phyloP scores from a whole-genome alignment of 2,888 invertebrate genomes.

The Metallyticus violacea region DNA sequence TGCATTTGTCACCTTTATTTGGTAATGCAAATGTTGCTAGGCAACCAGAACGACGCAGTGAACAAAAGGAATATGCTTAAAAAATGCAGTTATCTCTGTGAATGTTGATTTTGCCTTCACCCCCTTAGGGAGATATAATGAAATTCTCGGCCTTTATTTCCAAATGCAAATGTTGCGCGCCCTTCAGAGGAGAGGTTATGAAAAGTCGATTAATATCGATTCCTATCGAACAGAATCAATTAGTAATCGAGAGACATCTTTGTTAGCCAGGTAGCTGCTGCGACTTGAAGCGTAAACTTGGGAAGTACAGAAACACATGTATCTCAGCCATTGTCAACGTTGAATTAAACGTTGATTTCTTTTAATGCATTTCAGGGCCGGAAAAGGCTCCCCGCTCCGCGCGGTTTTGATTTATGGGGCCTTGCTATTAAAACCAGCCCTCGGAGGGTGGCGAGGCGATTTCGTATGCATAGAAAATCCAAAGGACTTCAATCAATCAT shows the following conservation, averaged over 20 bases:
- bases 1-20: neutral
- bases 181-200: neutral
- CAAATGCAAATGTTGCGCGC: neutral
- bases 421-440: neutral
- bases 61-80: neutral
- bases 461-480: conserved; percentile 9
- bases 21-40: neutral
- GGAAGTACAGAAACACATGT: neutral
- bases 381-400: neutral
- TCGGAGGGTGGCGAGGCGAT: neutral
- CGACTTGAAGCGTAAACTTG: neutral
- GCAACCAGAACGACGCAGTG: no score
- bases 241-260: neutral
- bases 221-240: neutral
- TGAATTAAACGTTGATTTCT: conserved; percentile 6
- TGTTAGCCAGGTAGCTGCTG: neutral
- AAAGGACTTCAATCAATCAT: neutral
- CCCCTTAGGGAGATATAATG: no score
- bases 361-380: neutral
- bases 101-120: no score
- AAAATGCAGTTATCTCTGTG: neutral
- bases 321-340: neutral
- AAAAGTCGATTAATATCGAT: neutral
- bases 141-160: no score
- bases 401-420: neutral